phyloP scores from a whole-genome alignment of 2,888 invertebrate species.

The Ennomos erosarius region DNA sequence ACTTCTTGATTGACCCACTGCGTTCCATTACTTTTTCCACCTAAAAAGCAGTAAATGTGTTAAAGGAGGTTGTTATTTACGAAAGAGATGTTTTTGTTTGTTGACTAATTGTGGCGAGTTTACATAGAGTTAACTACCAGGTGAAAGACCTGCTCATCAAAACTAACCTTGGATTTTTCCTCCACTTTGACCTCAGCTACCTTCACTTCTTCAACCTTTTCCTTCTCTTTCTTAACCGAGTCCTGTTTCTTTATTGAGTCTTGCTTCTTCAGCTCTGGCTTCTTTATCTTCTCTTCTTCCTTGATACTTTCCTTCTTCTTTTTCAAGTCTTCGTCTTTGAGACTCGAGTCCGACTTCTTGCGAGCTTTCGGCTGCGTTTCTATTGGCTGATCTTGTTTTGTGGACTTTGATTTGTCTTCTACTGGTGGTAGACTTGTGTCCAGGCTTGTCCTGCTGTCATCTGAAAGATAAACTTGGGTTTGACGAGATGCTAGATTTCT shows the following conservation, averaged over 20 bases:
- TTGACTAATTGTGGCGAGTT: too few relatives aligned
- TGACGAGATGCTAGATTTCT: too few relatives aligned
- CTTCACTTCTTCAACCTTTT: conserved; percentile 43
- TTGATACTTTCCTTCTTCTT: conserved; percentile 17
- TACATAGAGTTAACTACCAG: too few relatives aligned
- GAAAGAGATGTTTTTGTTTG: too few relatives aligned
- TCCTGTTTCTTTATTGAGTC: conserved; percentile 64
- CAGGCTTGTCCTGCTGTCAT: conserved; percentile 70
- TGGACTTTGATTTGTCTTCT: conserved; percentile 45
- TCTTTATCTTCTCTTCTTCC: conserved; percentile 51
- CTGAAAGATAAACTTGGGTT: conserved; percentile 33
- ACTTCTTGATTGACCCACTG: conserved; percentile 66
- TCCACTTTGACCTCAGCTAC: conserved; percentile 50
- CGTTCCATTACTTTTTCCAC: conserved; percentile 60
- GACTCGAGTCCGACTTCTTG: conserved; percentile 75
- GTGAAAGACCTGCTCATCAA: too few relatives aligned
- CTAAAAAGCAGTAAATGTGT: conserved; percentile 18
- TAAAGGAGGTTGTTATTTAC: too few relatives aligned
- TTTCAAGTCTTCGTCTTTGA: conserved; percentile 74
- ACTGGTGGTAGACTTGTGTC: conserved; percentile 55
- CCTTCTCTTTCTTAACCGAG: conserved; percentile 41
- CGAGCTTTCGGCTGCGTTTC: conserved; percentile 63
- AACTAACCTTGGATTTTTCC: conserved; percentile 40
- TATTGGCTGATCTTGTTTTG: conserved; percentile 47
- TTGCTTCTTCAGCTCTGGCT: conserved; percentile 64